These are phyloP conservation scores for Cerastoderma edule DNA, from an alignment of 2,888 invertebrate genomes.

Conservation along the genomic window DNA sequence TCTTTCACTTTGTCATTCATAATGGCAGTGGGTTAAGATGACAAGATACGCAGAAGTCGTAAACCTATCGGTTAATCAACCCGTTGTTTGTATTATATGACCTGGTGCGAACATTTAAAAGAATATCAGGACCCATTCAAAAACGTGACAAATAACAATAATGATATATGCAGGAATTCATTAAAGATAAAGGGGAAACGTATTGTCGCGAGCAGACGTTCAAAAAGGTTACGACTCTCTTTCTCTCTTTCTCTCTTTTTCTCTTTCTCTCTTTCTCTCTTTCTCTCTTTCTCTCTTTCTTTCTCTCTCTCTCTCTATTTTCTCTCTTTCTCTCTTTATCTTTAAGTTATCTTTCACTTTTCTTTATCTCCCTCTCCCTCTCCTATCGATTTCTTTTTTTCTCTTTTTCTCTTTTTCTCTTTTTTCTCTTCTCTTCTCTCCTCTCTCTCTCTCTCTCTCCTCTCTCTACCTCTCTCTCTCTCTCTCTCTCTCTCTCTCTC, in stretches of 20 bases:
- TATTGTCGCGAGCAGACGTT: too few species aligned
- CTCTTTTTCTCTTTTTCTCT: background rate
- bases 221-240: background rate
- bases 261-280: background rate
- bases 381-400: background rate
- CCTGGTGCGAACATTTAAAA: too few species aligned
- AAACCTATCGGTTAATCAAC: too few species aligned
- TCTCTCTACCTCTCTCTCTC: background rate
- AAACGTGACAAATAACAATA: too few species aligned
- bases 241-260: background rate
- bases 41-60: too few species aligned
- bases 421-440: background rate
- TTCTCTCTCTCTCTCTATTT: too few species aligned
- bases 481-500: background rate
- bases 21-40: too few species aligned
- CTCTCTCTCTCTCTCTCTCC: constrained; percentile 6
- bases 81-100: too few species aligned
- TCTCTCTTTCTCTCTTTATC: background rate
- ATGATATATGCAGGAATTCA: too few species aligned
- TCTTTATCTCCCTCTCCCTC: background rate
- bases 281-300: background rate
- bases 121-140: too few species aligned
- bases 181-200: too few species aligned
- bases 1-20: too few species aligned
- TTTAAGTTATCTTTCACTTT: background rate